Base-by-base conservation (phyloP, 1,140 invertebrate species). In the Penaeus indicus region DNA sequence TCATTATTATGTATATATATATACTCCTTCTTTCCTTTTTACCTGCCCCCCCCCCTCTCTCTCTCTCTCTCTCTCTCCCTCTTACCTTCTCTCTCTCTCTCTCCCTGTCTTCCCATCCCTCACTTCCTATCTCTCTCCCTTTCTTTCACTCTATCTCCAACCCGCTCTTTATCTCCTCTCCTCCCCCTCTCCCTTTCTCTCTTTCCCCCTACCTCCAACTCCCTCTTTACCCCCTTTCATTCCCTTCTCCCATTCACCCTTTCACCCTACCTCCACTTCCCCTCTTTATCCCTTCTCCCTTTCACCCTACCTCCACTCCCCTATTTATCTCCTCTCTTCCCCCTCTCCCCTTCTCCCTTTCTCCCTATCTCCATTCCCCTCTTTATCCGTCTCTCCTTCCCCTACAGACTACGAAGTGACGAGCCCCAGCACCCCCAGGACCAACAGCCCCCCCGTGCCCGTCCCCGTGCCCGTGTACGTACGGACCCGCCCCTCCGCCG, bases 381-480 rank as follows among this genome's bases (percentile, higher is more conserved):
- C n/a, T 3, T 77, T 19, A 77, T 22, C 27, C 19, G 10, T 11
- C 16, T 63, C 81, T 63, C n/a, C 19, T 25, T 60, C 79, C 47
- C 21, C 61, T 0, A 18, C 18, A 27, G 1, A 8, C 60, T 60
- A 42, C 60, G n/a, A 54, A 19, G 11, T 22, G 16, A 62, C 19
- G 27, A 54, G 13, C 27, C 80, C 27, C 42, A 82, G 19, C 42
- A 19, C 61, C 10, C 22, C 62, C 54, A 3, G 47, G 47, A 5
- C 47, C 3, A 54, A 1, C 67, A 88, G 81, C 81, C 81, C 86
- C 5, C 69, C 86, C 42, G 81, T 88, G 5, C 86, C 86, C 16
- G 86, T 84, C 3, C 86, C 86, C 16, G 86, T 88, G 10, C 86
- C 86, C 38, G 86, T 88, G 11, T 75, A 84, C 54, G 86, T 88